Conservation (phyloP, 2,888 invertebrate genomes). For the Subacronicta megacephala region DNA sequence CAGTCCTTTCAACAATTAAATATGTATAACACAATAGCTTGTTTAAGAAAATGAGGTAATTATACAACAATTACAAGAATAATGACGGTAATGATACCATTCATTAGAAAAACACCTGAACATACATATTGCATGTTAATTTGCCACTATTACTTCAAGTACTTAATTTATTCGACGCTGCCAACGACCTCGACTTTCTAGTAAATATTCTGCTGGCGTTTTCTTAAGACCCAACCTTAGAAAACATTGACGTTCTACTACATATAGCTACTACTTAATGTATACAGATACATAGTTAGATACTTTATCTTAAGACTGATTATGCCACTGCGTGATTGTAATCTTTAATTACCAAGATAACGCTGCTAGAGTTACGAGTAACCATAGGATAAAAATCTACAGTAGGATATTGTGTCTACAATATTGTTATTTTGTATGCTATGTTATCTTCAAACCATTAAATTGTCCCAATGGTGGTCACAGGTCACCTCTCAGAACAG, state of each 20-base stretch:
- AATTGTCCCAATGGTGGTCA: too few relatives aligned
- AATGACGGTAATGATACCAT: too few relatives aligned
- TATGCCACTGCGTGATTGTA: not conserved
- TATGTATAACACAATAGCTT: too few relatives aligned
- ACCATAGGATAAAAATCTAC: conserved; percentile 7
- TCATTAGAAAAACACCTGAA: not conserved
- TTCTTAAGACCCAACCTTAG: conserved; percentile 6
- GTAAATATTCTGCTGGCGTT: conserved; percentile 32
- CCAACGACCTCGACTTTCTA: conserved; percentile 34
- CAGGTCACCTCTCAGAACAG: too few relatives aligned
- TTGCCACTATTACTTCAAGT: conserved; percentile 24
- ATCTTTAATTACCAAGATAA: conserved; percentile 9
- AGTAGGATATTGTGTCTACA: not conserved
- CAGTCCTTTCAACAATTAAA: too few relatives aligned
- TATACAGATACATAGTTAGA: too few relatives aligned
- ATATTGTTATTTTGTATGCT: too few relatives aligned
- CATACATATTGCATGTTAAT: conserved; percentile 4
- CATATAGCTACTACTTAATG: not conserved
- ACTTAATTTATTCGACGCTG: conserved; percentile 33
- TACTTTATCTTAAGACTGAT: conserved; percentile 5
- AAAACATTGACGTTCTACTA: not conserved
- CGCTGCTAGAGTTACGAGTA: not conserved
- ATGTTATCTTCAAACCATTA: too few relatives aligned
- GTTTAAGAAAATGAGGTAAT: too few relatives aligned
- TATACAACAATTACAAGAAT: too few relatives aligned